phyloP scores from a whole-genome alignment of 2,888 invertebrate species.

The Camponotus fellah region DNA sequence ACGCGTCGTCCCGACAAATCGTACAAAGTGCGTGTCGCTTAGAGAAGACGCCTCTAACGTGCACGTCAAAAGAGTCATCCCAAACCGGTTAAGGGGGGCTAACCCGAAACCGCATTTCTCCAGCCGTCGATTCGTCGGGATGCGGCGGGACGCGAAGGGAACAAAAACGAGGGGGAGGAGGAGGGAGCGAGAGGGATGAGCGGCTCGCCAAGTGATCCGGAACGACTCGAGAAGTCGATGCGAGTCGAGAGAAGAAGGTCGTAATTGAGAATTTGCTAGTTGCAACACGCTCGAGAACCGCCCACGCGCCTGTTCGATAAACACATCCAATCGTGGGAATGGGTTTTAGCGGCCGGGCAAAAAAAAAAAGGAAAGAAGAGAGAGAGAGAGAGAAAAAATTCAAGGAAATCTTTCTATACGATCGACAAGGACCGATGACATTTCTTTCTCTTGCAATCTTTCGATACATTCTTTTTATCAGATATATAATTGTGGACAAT shows the following conservation, averaged over 20 bases:
- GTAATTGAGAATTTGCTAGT: constrained; percentile 62
- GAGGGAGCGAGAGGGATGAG: constrained; percentile 18
- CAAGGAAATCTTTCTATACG: background rate
- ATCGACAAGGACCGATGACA: background rate
- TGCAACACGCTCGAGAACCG: constrained; percentile 41
- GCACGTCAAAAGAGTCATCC: constrained; percentile 51
- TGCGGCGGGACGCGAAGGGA: background rate
- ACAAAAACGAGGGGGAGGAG: background rate
- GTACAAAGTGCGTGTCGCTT: constrained; percentile 31
- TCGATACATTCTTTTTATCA: background rate
- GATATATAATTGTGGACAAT: background rate
- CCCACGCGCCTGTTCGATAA: constrained; percentile 74
- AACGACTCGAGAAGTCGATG: constrained; percentile 18
- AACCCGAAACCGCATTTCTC: constrained; percentile 49
- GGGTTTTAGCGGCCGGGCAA: constrained; percentile 49
- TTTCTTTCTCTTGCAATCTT: background rate
- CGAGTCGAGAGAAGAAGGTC: constrained; percentile 34
- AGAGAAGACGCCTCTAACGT: constrained; percentile 37
- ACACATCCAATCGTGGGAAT: constrained; percentile 69
- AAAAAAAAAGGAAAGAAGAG: constrained; percentile 39
- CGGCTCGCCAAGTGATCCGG: constrained; percentile 50
- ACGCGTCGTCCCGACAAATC: constrained; percentile 32
- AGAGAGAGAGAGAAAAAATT: constrained; percentile 3
- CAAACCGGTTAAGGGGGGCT: constrained; percentile 50
- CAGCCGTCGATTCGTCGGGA: constrained; percentile 15